A percentile compares a stretch with the other conserved stretches of the same genome.
phyloP scores from a whole-genome alignment of 2,888 invertebrate species.

The Phyto melanocephala region DNA sequence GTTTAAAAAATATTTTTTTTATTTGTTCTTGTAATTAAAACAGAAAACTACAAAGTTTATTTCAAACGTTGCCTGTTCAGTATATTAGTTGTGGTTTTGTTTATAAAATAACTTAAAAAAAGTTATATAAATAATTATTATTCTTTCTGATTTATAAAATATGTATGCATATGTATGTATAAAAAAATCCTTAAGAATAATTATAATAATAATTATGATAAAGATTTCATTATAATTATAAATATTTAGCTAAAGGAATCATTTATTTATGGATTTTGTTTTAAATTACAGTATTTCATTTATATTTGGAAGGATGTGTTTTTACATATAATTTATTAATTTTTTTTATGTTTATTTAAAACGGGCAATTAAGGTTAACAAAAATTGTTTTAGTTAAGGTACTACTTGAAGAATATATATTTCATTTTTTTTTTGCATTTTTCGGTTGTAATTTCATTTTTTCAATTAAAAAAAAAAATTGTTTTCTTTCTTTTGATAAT shows the following conservation, averaged over 20 bases:
- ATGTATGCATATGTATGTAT: too few relatives aligned
- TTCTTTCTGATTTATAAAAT: conserved; percentile 39
- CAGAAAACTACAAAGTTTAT: conserved; percentile 71
- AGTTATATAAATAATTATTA: conserved; percentile 49
- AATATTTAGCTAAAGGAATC: conserved; percentile 79
- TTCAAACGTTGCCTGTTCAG: conserved; percentile 37
- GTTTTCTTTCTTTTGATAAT: neutral
- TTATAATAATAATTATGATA: conserved; percentile 59
- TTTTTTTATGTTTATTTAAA: conserved; percentile 56
- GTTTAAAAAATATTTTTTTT: conserved; percentile 63
- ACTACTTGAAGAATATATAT: conserved; percentile 59
- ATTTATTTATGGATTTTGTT: conserved; percentile 72
- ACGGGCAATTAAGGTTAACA: conserved; percentile 42
- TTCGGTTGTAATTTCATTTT: conserved; percentile 1
- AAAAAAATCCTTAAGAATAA: too few relatives aligned
- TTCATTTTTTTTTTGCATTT: conserved; percentile 42
- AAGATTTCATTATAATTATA: conserved; percentile 64
- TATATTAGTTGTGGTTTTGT: conserved; percentile 38
- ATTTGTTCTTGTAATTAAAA: conserved; percentile 61
- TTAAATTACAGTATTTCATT: conserved; percentile 37
- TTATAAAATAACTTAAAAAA: conserved; percentile 58
- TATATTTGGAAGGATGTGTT: conserved; percentile 65
- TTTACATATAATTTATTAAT: conserved; percentile 10
- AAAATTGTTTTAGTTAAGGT: conserved; percentile 59
- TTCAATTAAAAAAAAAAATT: conserved; percentile 20